These are phyloP conservation scores for Catocala nupta DNA, from an alignment of 2,888 invertebrate species.

Conservation along the genomic window DNA sequence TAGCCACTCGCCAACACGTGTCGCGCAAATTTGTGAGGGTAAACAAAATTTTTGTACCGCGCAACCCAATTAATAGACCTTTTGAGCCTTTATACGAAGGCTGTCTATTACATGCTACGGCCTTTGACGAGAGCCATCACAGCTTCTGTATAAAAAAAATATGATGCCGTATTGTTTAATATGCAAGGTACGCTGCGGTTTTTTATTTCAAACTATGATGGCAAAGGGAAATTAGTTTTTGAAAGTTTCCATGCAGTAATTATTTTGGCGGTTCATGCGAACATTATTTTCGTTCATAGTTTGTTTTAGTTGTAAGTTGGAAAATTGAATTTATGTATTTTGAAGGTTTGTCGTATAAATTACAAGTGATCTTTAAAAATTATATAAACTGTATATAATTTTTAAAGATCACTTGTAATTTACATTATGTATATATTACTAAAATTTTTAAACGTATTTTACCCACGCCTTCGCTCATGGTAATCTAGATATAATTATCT, in stretches of 20 bases:
- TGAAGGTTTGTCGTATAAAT: too few species aligned
- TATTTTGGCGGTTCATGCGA: neutral
- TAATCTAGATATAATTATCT: too few species aligned
- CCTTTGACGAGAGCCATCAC: conserved; percentile 21
- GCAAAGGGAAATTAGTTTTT: conserved; percentile 6
- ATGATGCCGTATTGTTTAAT: conserved; percentile 1
- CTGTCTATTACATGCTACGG: conserved; percentile 15
- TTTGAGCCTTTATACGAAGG: conserved; percentile 25
- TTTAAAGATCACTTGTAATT: too few species aligned
- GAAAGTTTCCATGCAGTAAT: neutral
- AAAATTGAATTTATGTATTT: too few species aligned
- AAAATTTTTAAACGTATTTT: too few species aligned
- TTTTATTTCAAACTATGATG: too few species aligned
- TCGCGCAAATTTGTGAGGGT: conserved; percentile 7
- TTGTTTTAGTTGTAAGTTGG: too few species aligned
- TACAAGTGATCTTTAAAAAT: too few species aligned
- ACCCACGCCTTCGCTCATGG: too few species aligned
- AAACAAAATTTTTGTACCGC: conserved; percentile 21
- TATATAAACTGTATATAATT: too few species aligned
- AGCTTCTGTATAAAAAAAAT: neutral
- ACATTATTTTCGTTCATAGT: neutral
- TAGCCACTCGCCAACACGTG: conserved; percentile 12
- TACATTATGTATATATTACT: too few species aligned
- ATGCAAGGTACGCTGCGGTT: conserved; percentile 1
- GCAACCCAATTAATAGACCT: conserved; percentile 25